Base-by-base conservation (phyloP, 2,888 invertebrate species). In the Melanostoma scalare region DNA sequence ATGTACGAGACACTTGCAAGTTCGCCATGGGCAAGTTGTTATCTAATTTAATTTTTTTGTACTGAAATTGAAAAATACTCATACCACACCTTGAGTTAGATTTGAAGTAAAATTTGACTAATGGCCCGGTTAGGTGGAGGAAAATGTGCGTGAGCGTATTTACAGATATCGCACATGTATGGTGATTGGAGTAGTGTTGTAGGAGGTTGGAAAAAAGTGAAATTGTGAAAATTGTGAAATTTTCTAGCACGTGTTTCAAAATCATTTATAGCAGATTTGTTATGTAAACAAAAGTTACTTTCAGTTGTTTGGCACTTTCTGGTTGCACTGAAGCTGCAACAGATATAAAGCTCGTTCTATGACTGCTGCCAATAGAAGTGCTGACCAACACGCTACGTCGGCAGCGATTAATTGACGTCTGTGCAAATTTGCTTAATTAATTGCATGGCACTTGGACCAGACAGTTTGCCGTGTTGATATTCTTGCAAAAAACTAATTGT, bases 351-450 rank as follows among this genome's bases (percentile, higher is more conserved):
- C 20, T 20, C 20, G 20, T 20, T 20, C 20, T 20, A 20, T 20
- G 20, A 20, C 20, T 20, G 20, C 20, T 20, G 20, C 20, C 20
- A 20, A 20, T 20, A 20, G 20, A 20, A 20, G 20, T 20, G 20
- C 20, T 20, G 20, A 20, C 20, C 6, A 6, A 6, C 52, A 10
- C 35, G 5, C 4, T 30, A 35, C 46, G 61, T 55, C 78, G 36
- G 53, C 52, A 67, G 67, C 60, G 20, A 72, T 78, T 78, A 78
- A 78, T 78, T 72, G 72, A 67, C 58, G 48, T 42, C 46, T 35
- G 65, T 67, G 67, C 44, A 78, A 78, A 73, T 78, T 67, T 67
- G 40, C 10, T 78, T 73, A 58, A 67, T 72, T 78, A 72, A 78
- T 72, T 78, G 72, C 60, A 60, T 67, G 46, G n/a, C 78, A 72